Base-by-base conservation (phyloP, 1,140 invertebrate species). In the Trinorchestia longiramus region DNA sequence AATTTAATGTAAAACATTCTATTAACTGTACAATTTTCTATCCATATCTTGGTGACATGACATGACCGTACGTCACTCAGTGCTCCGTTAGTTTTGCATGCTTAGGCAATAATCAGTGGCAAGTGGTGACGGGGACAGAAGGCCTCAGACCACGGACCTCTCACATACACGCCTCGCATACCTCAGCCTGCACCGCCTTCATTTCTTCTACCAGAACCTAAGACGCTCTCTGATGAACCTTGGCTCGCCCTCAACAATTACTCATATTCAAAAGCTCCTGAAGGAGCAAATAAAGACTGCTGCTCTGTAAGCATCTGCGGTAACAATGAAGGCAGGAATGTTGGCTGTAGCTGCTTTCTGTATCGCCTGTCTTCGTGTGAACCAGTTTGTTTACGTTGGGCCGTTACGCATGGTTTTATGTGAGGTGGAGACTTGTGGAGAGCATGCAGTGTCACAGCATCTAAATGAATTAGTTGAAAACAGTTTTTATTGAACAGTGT, bases 251-350 rank as follows among this genome's bases (percentile, higher is more conserved):
- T 90, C 41, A 90, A 94, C 92, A 94, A 94, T 94, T 45, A 45
- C 44, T 94, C 92, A 94, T 94, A 94, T 94, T 47, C 92, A 47
- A 94, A 94, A 40, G 92, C 92, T 94, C 92, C 44, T 94, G 41
- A 94, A 94, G 92, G 43, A 94, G 92, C 92, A 94, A 94, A 94
- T 94, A 47, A 94, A 94, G 92, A 94, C 92, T 44, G 92, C 43
- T 43, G 92, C 19, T 94, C 44, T 44, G 92, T 47, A 94, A 43
- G 92, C 92, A 94, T 94, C 92, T 94, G 92, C 11, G 3, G 43
- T 11, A 6, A 94, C 92, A 94, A 94, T 94, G 44, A 6, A 92
- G 43, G 43, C 43, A 94, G 43, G 92, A 94, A 94, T 94, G 92
- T 94, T 17, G 41, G 88, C 41, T 90, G 88, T 43, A 43, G 88